Base-by-base conservation (phyloP, 2,888 invertebrate genomes). In the Lobophora halterata region DNA sequence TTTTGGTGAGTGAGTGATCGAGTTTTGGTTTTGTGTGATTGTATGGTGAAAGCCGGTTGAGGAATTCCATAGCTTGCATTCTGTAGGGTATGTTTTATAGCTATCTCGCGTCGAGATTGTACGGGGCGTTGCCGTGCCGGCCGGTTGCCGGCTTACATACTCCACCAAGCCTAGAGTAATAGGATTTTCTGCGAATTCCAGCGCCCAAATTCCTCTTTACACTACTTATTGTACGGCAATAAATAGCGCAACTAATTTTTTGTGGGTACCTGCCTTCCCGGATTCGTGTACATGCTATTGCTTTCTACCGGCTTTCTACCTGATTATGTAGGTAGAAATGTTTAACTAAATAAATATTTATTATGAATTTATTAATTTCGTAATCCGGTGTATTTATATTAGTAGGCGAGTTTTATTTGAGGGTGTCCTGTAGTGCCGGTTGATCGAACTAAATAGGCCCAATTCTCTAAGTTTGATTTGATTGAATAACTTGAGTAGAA, bases 1-100 rank as follows among this genome's bases (percentile, higher is more conserved):
- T 78, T 85, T 78, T 62, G 87, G 87, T 87, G 66, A 86, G 87
- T 87, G 66, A 86, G 85, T 79, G 54, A 59, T 63, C 38, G 41
- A 43, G 16, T 39, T 57, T 36, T 49, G 16, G 37, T 52, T 46
- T 45, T 49, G 56, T 44, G 39, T 38, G 18, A 19, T 17, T 39
- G 7, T 16, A 31, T 32, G 27, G 36, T 32, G 31, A 16, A 32
- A 25, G 42, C 36, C 17, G 37, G 33, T 25, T 32, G 12, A 25
- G 25, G 29, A 33, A 43, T 43, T 37, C 25, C 25, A 13, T 24
- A 43, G 44, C 43, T 51, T n/a, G n/a, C n/a, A n/a, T n/a, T 53
- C 34, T 32, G 54, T 52, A n/a, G 45, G 49, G 58, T 58, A 57
- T 36, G 34, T 49, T 48, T 40, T 49, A 38, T 34, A 5, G 3